Evolutionary conservation across 2,888 invertebrate genomes (phyloP), one percentile per base, ranked within the genome.

Genomic region (Acheta domesticus): DNA sequence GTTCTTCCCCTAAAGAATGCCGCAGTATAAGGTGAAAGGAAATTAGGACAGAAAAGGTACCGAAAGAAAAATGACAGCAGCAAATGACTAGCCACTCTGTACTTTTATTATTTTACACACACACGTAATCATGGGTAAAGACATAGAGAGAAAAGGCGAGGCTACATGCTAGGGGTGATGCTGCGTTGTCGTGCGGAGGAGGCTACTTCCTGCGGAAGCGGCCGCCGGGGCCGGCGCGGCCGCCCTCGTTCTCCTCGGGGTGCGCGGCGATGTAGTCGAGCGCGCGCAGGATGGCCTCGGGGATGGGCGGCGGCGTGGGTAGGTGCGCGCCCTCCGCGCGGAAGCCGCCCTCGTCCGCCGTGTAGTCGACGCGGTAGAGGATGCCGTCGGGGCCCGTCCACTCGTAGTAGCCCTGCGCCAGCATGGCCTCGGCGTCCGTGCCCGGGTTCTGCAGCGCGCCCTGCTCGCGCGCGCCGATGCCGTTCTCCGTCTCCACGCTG

Each of bases 321-420:
- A 83, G 77, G 78, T 83, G 83, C 49, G 81, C 83, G 11, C 83
- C 83, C 75, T 80, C 80, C 11, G 83, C 82, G 19, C 82, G 91
- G 86, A 92, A 93, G 75, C 92, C 92, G 82, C 92, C 91, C 84
- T 92, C 92, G 83, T 92, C 92, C n/a, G 92, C 92, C 62, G 90
- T 89, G 84, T 92, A 93, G 14, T 89, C 88, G 19, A 92, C 87
- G 1, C 89, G 85, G 82, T 92, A 91, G 19, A 90, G 88, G 8
- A 90, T 88, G 73, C 92, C 92, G 82, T 93, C 92, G 2, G 92
- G 92, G 1, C 92, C 89, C 50, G 91, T 92, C 86, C 92, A 93
- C 82, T 91, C 91, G 84, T 90, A 92, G 83, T 91, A 91, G 76
- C 92, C 92, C 84, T 91, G 81, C 20, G 85, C 84, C 2, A 83